These are phyloP conservation scores for Polydrusus tereticollis DNA, from an alignment of 2,888 invertebrate species.

Conservation along the genomic window DNA sequence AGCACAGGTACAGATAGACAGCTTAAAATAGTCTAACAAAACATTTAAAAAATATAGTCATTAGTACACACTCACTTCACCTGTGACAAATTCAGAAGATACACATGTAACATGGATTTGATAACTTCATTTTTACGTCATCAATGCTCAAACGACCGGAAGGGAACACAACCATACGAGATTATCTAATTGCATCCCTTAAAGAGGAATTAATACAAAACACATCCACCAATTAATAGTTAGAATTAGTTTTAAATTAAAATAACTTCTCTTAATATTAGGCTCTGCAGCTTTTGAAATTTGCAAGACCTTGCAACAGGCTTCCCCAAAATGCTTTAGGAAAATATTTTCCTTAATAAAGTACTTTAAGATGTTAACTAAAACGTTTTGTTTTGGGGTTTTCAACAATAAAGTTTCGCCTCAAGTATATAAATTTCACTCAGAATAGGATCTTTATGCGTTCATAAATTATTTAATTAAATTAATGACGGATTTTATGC, in stretches of 20 bases:
- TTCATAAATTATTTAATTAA: constrained; percentile 9
- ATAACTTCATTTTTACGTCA: too few species aligned
- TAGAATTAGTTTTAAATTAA: not conserved
- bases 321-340: constrained; percentile 33
- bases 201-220: not conserved
- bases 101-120: too few species aligned
- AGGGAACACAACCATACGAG: too few species aligned
- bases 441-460: not conserved
- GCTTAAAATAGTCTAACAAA: not conserved
- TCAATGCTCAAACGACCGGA: too few species aligned
- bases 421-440: constrained; percentile 9
- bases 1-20: constrained; percentile 6
- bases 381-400: constrained; percentile 37
- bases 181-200: too few species aligned
- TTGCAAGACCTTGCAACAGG: constrained; percentile 30
- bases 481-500: not conserved
- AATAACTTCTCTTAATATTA: constrained; percentile 13
- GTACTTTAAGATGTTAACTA: constrained; percentile 40
- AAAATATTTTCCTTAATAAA: constrained; percentile 35
- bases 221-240: not conserved
- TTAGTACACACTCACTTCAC: not conserved
- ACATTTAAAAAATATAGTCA: not conserved
- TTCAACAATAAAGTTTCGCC: constrained; percentile 14
- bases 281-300: constrained; percentile 23
- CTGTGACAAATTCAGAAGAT: too few species aligned